Evolutionary conservation across 2,113 vertebrate species (phyloP).

Genomic region (Oryzias celebensis): DNA sequence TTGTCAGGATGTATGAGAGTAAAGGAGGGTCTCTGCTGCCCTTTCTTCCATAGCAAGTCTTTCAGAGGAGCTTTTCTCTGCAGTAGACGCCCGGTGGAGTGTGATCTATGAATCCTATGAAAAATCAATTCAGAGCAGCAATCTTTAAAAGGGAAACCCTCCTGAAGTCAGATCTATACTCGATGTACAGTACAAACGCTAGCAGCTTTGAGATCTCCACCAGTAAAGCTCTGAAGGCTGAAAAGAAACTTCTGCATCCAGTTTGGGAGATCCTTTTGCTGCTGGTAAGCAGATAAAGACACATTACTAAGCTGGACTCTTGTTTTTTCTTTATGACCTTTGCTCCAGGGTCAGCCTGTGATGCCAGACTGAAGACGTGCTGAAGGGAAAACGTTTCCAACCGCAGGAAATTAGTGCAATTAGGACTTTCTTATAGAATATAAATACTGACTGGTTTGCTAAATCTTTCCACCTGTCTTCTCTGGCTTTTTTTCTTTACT

Average conservation of each 20-base stretch:
- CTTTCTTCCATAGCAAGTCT: conserved; percentile 31
- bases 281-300: conserved; percentile 53
- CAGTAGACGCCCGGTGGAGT: conserved; percentile 16
- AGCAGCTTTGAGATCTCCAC: conserved; percentile 85
- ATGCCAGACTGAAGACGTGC: conserved; percentile 3
- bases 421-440: conserved; percentile 12
- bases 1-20: conserved; percentile 83
- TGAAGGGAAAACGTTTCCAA: conserved; percentile 19
- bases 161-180: conserved; percentile 75
- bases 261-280: conserved; percentile 14
- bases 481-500: conserved; percentile 25
- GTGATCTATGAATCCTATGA: conserved; percentile 20
- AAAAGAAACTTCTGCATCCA: conserved; percentile 22
- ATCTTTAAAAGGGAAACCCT: conserved; percentile 41
- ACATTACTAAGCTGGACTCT: conserved; percentile 63
- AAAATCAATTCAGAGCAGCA: conserved; percentile 39
- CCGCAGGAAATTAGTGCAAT: conserved; percentile 23
- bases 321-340: background rate
- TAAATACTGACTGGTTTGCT: conserved; percentile 30
- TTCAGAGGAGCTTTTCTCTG: conserved; percentile 38
- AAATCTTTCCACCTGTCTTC: conserved; percentile 15
- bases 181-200: conserved; percentile 89
- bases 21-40: conserved; percentile 73
- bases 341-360: conserved; percentile 15
- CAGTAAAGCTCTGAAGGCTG: conserved; percentile 37